Conservation (phyloP, 2,797 vertebrate genomes). For the Adelosebastes latens region DNA sequence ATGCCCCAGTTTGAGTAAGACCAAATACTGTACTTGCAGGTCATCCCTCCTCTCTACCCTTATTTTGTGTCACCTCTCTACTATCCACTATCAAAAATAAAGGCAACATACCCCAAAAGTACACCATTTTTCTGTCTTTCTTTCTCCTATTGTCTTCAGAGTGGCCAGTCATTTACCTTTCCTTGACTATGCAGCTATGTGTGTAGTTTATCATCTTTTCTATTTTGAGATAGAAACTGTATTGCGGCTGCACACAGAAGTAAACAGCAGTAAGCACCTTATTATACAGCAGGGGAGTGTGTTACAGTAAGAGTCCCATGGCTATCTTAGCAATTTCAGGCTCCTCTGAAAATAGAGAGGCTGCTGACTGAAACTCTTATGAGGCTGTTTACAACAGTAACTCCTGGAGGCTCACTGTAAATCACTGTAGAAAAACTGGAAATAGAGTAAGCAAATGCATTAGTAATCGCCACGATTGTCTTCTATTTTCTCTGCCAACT, state of each 20-base stretch:
- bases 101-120: background rate
- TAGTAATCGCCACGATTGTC: slow-evolving; percentile 50
- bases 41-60: background rate
- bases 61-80: background rate
- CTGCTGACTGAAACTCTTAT: slow-evolving; percentile 31
- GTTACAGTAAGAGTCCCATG: background rate
- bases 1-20: background rate
- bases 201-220: background rate
- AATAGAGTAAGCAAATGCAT: slow-evolving; percentile 31
- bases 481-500: slow-evolving; percentile 36
- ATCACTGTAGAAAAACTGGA: slow-evolving; percentile 39
- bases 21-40: background rate
- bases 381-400: slow-evolving; percentile 28
- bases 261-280: background rate
- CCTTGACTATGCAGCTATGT: background rate
- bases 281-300: background rate
- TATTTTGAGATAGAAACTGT: background rate
- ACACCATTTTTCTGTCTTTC: background rate
- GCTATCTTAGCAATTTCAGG: slow-evolving; percentile 8
- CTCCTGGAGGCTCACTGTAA: slow-evolving; percentile 31
- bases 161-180: background rate
- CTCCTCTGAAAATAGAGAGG: slow-evolving; percentile 16
- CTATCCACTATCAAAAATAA: background rate
- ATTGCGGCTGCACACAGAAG: background rate
- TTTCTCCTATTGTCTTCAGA: background rate